Evolutionary conservation across 2,888 invertebrate genomes (phyloP), one percentile per base, ranked within the genome.

Genomic region (Prosopocoilus inquinatus): DNA sequence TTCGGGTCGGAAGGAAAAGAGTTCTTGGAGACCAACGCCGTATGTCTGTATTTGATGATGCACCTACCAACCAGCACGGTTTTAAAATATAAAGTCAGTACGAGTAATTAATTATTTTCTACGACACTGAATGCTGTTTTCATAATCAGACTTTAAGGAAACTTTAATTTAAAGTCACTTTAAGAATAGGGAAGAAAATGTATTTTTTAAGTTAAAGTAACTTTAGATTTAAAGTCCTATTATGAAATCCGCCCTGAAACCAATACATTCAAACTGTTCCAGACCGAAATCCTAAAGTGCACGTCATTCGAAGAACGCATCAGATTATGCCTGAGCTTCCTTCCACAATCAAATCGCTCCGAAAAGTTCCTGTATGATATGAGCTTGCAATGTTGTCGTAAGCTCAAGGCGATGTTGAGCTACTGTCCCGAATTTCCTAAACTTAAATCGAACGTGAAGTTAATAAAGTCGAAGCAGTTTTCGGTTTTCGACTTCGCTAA

Each of bases 381-480:
- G 54, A 71, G 80, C 13, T 67, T 68, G 7, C 76, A 78, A 2
- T 71, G 79, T 58, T 85, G 80, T 61, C 80, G 81, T 43, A 78
- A 88, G 28, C 68, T 87, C 0, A 80, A 82, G 67, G 80, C 83
- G 35, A 65, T 85, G 0, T 67, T 81, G 0, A 70, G 77, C 36
- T 82, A 81, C 61, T 70, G 79, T 44, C 83, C 81, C 47, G 50
- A 60, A n/a, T 47, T 45, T 38, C 46, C 38, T 9, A 63, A 58
- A 34, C 68, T 87, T 0, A 80, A 80, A 59, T 80, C 87, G 0
- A 80, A 84, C 0, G 81, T 88, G 1, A 78, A 81, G 2, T 77
- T 90, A 12, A 70, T 89, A 1, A 82, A 87, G 58, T 87, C 89
- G 0, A 82, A 83, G n/a, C 81, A 82, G 16, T 79, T 82, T 0